phyloP scores from a whole-genome alignment of 2,113 vertebrate genomes.

The Microcebus murinus region DNA sequence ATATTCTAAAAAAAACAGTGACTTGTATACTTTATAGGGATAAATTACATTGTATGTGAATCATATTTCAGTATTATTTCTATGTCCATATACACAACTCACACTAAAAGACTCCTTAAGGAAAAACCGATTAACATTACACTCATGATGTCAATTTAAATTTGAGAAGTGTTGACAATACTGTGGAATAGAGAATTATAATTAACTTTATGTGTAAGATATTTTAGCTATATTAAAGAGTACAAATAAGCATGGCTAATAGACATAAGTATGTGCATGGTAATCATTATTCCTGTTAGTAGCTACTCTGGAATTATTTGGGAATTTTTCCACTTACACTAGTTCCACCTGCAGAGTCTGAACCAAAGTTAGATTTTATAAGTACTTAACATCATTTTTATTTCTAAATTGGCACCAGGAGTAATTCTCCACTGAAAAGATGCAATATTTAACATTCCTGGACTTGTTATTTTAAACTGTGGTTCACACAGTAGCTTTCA shows the following conservation, averaged over 20 bases:
- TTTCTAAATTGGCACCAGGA: conserved; percentile 37
- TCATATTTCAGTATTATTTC: not conserved
- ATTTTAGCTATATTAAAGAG: not conserved
- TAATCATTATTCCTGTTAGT: not conserved
- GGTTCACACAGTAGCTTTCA: conserved; percentile 22
- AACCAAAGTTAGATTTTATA: not conserved
- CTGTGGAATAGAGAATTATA: not conserved
- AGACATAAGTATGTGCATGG: not conserved
- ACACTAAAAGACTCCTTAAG: not conserved
- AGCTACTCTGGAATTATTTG: not conserved
- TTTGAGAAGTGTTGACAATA: not conserved
- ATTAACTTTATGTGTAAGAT: not conserved
- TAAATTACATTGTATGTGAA: not conserved
- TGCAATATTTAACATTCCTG: not conserved
- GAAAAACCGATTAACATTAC: not conserved
- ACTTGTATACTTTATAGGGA: not conserved
- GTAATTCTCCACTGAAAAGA: conserved; percentile 49
- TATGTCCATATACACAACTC: no score
- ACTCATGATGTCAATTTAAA: not conserved
- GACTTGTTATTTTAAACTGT: conserved; percentile 54
- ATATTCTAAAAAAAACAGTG: not conserved
- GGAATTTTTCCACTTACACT: not conserved
- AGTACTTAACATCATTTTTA: not conserved
- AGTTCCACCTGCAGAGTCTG: conserved; percentile 19
- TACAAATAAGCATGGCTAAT: not conserved